Base-by-base conservation (phyloP, 2,797 vertebrate species). In the Clarias platycephalus region DNA sequence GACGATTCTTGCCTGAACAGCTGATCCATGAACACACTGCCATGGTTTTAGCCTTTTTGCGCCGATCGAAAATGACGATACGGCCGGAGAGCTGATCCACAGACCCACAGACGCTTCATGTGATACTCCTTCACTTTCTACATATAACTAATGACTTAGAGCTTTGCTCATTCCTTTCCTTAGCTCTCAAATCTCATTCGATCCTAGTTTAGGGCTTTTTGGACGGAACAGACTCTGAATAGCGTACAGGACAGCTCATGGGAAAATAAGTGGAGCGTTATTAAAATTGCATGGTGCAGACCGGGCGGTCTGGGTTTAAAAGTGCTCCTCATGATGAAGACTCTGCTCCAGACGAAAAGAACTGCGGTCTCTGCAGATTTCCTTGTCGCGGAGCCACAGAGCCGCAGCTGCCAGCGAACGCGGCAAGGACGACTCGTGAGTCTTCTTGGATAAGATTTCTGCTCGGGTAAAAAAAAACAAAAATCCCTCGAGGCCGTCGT, bases 291-390 rank as follows among this genome's bases (percentile, higher is more conserved):
- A 84, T 5, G 68, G 15, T 67, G 70, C 53, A 34, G 84, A 70
- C n/a, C 75, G 58, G 64, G 77, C 40, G 86, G 86, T 85, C 85
- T 82, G 84, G 74, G 74, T 84, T 88, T 67, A 86, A 75, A 83
- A 80, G 81, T 57, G 3, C 31, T 84, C 66, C 26, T 84, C 66
- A 34, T 78, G 62, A 85, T 84, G 74, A 87, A 71, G 44, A 20
- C 80, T 77, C 57, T 72, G 62, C 74, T 80, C 22, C 64, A 82
- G 72, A 58, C 72, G 4, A 49, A 68, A 68, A 76, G 63, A 71
- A n/a, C 62, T 63, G 79, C 77, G 74, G 80, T 76, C 80, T 85
- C 26, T 37, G 64, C 55, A 79, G n/a, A 63, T 70, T 83, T 60
- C 81, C 80, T 79, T 34, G 16, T 12, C 40, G 68, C 76, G 53